Conservation (phyloP, 2,113 vertebrate species). For the Bubo scandiacus region DNA sequence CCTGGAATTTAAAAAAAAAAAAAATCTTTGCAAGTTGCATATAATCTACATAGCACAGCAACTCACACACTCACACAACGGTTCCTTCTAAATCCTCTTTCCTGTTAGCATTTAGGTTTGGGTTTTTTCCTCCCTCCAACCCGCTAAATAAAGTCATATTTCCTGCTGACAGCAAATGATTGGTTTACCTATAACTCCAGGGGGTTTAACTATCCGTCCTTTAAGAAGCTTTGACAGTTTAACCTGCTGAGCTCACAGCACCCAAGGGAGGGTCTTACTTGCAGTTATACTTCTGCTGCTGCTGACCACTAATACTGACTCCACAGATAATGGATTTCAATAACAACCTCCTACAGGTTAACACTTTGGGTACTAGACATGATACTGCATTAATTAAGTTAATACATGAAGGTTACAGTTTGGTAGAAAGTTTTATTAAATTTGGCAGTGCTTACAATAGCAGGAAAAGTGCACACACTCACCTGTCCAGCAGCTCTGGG, state of each 20-base stretch:
- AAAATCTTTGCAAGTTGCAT: neutral
- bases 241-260: slow-evolving; percentile 90
- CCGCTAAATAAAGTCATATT: slow-evolving; percentile 86
- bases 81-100: slow-evolving; percentile 49
- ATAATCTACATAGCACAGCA: slow-evolving; percentile 2
- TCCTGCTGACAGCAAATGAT: slow-evolving; percentile 90
- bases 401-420: slow-evolving; percentile 68
- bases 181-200: slow-evolving; percentile 88
- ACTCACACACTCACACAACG: neutral
- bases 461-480: slow-evolving; percentile 17
- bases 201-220: slow-evolving; percentile 85
- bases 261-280: slow-evolving; percentile 83
- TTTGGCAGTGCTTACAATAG: slow-evolving; percentile 54
- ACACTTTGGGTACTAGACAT: slow-evolving; percentile 62
- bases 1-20: neutral
- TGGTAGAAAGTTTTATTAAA: slow-evolving; percentile 69
- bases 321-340: slow-evolving; percentile 80
- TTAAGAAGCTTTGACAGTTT: slow-evolving; percentile 91
- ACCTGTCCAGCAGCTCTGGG: slow-evolving; percentile 13
- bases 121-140: slow-evolving; percentile 31
- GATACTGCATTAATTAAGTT: slow-evolving; percentile 73
- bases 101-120: slow-evolving; percentile 40
- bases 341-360: slow-evolving; percentile 79
- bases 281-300: slow-evolving; percentile 83
- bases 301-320: slow-evolving; percentile 83